These are phyloP conservation scores for Ephialtes manifestator DNA, from an alignment of 2,888 invertebrate species.

Conservation along the genomic window DNA sequence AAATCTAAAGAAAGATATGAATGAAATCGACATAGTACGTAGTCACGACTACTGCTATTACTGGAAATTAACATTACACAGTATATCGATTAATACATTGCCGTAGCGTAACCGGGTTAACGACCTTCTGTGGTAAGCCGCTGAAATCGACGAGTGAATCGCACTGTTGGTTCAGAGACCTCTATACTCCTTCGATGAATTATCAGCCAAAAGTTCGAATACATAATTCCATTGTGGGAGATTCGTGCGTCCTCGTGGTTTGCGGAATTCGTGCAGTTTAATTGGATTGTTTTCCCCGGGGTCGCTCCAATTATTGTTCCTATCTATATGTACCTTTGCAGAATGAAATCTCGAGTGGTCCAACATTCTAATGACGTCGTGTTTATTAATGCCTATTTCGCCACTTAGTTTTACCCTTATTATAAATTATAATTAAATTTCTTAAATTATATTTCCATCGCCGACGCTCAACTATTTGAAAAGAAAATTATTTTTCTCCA, in stretches of 20 bases:
- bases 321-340: conserved; percentile 10
- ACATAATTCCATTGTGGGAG: conserved; percentile 65
- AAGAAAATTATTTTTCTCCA: no score
- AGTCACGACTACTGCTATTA: background rate
- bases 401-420: background rate
- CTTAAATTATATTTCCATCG: background rate
- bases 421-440: background rate
- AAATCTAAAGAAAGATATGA: background rate
- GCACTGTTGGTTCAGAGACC: conserved; percentile 7
- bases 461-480: background rate
- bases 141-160: conserved; percentile 45
- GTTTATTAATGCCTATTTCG: conserved; percentile 29
- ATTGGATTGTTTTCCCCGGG: conserved; percentile 70
- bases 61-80: conserved; percentile 40
- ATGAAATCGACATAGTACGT: background rate
- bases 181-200: conserved; percentile 47
- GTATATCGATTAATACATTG: conserved; percentile 58
- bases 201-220: conserved; percentile 68
- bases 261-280: conserved; percentile 63
- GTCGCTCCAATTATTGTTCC: conserved; percentile 72
- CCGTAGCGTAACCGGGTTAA: conserved; percentile 59
- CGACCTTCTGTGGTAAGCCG: conserved; percentile 45
- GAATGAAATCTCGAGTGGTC: conserved; percentile 10
- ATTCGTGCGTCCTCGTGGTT: conserved; percentile 44
- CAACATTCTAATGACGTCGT: conserved; percentile 8